A percentile compares a stretch with the other conserved stretches of the same genome.
phyloP scores from a whole-genome alignment of 2,113 vertebrate species.

The Sinocyclocheilus anophthalmus region DNA sequence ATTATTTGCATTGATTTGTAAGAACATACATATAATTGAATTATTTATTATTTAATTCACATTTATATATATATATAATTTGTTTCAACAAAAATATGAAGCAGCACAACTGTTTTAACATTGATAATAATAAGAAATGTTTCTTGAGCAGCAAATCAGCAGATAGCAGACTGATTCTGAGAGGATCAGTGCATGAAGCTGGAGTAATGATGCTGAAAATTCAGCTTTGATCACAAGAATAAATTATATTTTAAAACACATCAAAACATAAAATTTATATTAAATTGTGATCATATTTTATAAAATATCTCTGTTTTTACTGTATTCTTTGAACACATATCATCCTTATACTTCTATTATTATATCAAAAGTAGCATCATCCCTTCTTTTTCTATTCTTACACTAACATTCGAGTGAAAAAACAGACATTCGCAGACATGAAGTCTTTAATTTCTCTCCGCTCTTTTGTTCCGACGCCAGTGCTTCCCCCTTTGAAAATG shows the following conservation, averaged over 20 bases:
- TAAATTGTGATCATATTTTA: too few relatives aligned
- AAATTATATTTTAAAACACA: neutral
- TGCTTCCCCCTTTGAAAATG: constrained; percentile 72
- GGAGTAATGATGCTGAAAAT: neutral
- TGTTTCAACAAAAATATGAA: too few relatives aligned
- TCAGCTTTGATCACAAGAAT: neutral
- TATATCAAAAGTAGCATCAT: neutral
- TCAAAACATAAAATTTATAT: too few relatives aligned
- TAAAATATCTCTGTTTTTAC: neutral
- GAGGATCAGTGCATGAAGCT: neutral
- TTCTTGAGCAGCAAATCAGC: too few relatives aligned
- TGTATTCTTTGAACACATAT: neutral
- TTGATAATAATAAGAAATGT: too few relatives aligned
- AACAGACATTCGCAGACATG: constrained; percentile 53
- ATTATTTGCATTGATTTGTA: too few relatives aligned
- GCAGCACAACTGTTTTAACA: too few relatives aligned
- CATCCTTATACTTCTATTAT: neutral
- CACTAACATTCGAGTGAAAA: constrained; percentile 24
- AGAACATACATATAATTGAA: too few relatives aligned
- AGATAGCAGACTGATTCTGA: too few relatives aligned
- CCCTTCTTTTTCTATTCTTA: neutral
- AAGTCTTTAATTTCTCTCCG: constrained; percentile 71
- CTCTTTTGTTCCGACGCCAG: constrained; percentile 70
- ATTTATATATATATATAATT: too few relatives aligned
- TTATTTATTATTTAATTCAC: too few relatives aligned